Base-by-base conservation (phyloP, 92 coral and sea anemone species). In the Parazoanthus atlanticus region DNA sequence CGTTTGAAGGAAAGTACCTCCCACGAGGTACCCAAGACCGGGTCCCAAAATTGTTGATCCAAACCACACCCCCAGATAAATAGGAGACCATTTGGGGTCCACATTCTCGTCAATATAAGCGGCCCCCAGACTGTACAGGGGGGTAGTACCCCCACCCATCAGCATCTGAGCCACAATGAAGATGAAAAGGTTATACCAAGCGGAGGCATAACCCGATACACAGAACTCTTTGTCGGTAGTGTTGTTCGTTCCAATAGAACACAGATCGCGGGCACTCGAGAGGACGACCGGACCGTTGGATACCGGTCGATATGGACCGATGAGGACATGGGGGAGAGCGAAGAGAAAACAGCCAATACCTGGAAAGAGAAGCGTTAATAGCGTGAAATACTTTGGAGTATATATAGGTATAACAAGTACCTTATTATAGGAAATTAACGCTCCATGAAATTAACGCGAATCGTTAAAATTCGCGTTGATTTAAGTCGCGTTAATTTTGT, bases 61-160 rank as follows among this genome's bases (percentile, higher is more conserved):
- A 74, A 83, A 93, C 91, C 95, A 96, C 40, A 93, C 31, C 2
- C 98, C 97, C 52, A 97, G 90, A 85, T 95, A 97, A 36, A 97
- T 56, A 6, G 99, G 99, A 79, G 93, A 90, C 38, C 93, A 78
- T 74, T 95, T 94, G 2, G 99, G 98, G 30, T 88, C 86, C 16
- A 97, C 96, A 61, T 97, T 97, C 88, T 97, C 99, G 85, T 97
- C 99, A 58, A 97, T 86, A 91, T 97, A 95, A 36, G 99, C 98
- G 47, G 96, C 97, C 85, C 94, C 95, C 74, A 97, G 94, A 30
- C 96, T 90, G 91, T 90, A 95, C 86, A 93, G 93, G 85, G 99
- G 99, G 0, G 99, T 92, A 19, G 94, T 93, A 16, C 99, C 99
- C 11, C 95, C 95, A 33, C 99, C 99, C 97, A 96, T 96, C 79